A percentile compares a stretch with the other conserved stretches of the same genome.
Evolutionary conservation across 2,888 invertebrate genomes (phyloP).

Genomic region (Anoplius nigerrimus): DNA sequence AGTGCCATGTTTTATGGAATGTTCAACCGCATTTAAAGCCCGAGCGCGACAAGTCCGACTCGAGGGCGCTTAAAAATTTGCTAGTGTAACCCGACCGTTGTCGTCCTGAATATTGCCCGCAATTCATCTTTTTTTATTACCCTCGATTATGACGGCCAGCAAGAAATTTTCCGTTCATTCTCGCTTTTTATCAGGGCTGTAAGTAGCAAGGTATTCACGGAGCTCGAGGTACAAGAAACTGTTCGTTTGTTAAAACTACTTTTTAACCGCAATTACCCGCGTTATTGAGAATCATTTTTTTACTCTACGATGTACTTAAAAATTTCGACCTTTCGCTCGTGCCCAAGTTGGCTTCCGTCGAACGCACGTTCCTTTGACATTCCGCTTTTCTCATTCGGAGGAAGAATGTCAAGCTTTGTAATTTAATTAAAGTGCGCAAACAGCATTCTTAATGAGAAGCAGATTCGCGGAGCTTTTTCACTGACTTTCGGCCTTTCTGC

Average conservation of each 20-base stretch:
- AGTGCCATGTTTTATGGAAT: constrained; percentile 67
- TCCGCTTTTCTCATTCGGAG: constrained; percentile 8
- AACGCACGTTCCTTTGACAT: constrained; percentile 9
- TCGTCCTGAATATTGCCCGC: constrained; percentile 30
- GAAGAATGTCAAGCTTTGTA: constrained; percentile 42
- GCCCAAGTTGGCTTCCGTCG: too few relatives aligned
- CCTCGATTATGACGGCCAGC: background rate
- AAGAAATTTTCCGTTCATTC: background rate
- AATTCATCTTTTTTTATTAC: constrained; percentile 20
- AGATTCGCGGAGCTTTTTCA: constrained; percentile 38
- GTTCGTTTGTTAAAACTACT: too few relatives aligned
- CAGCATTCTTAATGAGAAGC: constrained; percentile 52
- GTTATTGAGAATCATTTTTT: too few relatives aligned
- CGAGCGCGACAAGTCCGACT: constrained; percentile 59
- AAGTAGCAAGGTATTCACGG: too few relatives aligned
- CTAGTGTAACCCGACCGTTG: constrained; percentile 35
- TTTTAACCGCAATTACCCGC: too few relatives aligned
- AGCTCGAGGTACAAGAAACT: too few relatives aligned
- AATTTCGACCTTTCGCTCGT: too few relatives aligned
- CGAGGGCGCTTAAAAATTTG: constrained; percentile 58
- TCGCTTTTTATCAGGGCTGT: too few relatives aligned
- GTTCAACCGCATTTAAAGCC: constrained; percentile 64
- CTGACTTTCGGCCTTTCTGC: constrained; percentile 35
- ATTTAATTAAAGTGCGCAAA: constrained; percentile 58
- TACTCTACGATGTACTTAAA: too few relatives aligned